phyloP scores from a whole-genome alignment of 1,140 invertebrate genomes.

The Cotesia typhae region DNA sequence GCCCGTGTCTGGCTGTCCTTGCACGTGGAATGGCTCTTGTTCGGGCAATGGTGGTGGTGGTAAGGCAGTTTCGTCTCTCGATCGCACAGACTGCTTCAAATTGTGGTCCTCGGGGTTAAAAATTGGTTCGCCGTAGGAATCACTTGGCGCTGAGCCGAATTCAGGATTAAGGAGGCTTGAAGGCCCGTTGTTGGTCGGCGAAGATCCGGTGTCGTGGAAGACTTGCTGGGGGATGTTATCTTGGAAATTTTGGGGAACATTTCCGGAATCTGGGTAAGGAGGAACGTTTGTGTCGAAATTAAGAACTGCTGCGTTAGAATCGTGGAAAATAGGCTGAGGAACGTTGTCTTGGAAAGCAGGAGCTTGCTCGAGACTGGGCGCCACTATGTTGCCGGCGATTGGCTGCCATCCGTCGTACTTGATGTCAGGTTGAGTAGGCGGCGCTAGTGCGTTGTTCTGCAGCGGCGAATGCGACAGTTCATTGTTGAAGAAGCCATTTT shows the following conservation, averaged over 20 bases:
- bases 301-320: neutral
- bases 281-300: slow-evolving; percentile 33
- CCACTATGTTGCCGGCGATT: slow-evolving; percentile 72
- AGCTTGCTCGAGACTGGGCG: slow-evolving; percentile 44
- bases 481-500: slow-evolving; percentile 59
- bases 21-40: slow-evolving; percentile 56
- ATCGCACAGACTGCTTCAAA: slow-evolving; percentile 55
- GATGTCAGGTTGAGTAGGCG: slow-evolving; percentile 77
- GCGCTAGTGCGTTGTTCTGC: slow-evolving; percentile 74
- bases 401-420: slow-evolving; percentile 86
- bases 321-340: neutral
- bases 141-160: slow-evolving; percentile 42
- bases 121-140: slow-evolving; percentile 61
- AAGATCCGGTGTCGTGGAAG: neutral
- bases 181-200: slow-evolving; percentile 3
- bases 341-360: neutral
- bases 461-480: slow-evolving; percentile 58
- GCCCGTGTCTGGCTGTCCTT: slow-evolving; percentile 41
- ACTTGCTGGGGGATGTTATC: slow-evolving; percentile 43
- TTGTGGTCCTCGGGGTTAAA: slow-evolving; percentile 58
- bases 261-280: slow-evolving; percentile 29
- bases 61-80: slow-evolving; percentile 52
- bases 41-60: slow-evolving; percentile 63
- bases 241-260: slow-evolving; percentile 9
- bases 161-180: slow-evolving; percentile 25